These are phyloP conservation scores for Hypomesus transpacificus DNA, from an alignment of 2,113 vertebrate genomes.

Conservation along the genomic window DNA sequence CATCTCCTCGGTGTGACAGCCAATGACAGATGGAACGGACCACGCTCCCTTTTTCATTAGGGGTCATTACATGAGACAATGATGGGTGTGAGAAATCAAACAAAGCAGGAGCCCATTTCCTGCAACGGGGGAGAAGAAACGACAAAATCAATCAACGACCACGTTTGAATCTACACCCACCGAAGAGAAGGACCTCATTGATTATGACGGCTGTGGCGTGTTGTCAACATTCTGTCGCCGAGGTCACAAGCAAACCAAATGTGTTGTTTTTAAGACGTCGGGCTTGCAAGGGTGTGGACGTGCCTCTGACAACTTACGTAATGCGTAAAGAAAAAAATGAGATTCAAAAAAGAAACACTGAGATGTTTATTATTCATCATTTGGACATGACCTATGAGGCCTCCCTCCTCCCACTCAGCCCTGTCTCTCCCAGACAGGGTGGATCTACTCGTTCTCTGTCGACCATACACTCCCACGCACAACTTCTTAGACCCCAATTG, in stretches of 20 bases:
- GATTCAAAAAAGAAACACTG: background rate
- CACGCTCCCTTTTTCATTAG: constrained; percentile 43
- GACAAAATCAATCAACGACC: constrained; percentile 47
- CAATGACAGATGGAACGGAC: constrained; percentile 39
- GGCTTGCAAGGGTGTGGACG: too few species aligned
- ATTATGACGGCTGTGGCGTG: constrained; percentile 4
- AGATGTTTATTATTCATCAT: too few species aligned
- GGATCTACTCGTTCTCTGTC: background rate
- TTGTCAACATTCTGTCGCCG: constrained; percentile 15
- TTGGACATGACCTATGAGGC: too few species aligned
- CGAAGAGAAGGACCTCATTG: constrained; percentile 27
- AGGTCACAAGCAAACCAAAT: background rate
- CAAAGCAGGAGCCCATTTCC: constrained; percentile 49
- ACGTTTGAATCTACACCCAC: constrained; percentile 25
- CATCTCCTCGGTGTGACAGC: constrained; percentile 35
- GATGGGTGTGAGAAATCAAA: constrained; percentile 46
- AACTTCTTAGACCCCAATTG: background rate
- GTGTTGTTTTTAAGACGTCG: background rate
- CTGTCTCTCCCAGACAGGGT: too few species aligned
- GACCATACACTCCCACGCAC: background rate
- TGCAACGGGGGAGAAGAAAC: constrained; percentile 28
- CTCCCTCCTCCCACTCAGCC: too few species aligned
- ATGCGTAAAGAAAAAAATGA: background rate
- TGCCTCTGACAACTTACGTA: too few species aligned
- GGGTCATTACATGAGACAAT: constrained; percentile 48